Evolutionary conservation across 2,113 vertebrate genomes (phyloP), one percentile per base, ranked within the genome.

Genomic region (Reinhardtius hippoglossoides): DNA sequence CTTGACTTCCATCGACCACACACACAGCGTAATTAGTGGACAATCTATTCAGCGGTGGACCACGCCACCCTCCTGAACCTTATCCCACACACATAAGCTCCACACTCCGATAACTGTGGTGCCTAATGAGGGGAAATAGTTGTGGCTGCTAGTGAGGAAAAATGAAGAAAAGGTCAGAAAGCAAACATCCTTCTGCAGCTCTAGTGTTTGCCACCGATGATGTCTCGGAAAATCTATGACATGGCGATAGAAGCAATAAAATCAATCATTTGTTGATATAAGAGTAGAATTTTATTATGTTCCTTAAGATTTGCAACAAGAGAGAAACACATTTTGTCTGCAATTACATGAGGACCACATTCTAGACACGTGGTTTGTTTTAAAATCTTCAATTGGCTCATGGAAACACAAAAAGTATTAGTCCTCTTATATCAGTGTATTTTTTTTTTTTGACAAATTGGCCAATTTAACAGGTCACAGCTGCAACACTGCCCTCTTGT

Each of bases 81-180:
- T 55, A 80, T 66, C 74, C 69, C 76, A 48, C 77, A 87, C 81
- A 83, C 85, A 87, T 3, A 21, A 69, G 70, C 80, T 68, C 13
- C 83, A 81, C 81, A 80, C 81, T 76, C 72, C 27, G 60, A 87
- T 80, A 72, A 81, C 80, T 66, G 42, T 18, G 80, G 73, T 16
- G 76, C 66, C 86, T 94, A 93, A 94, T 93, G 91, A 94, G 94
- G 83, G 87, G 88, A 91, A 92, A 94, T 92, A 88, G 91, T 91
- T 93, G 85, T 84, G 84, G 81, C 88, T 92, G 88, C 85, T 87
- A 85, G 89, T 90, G 87, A 91, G 63, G 70, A 84, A 88, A 31
- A 88, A 91, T 85, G 79, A 84, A 78, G 90, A 86, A 93, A 95
- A 95, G 93, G 94, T 94, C 92, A 94, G 79, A 65, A 87, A 90